phyloP scores from a whole-genome alignment of 2,797 vertebrate species.

The Channallabes apus region DNA sequence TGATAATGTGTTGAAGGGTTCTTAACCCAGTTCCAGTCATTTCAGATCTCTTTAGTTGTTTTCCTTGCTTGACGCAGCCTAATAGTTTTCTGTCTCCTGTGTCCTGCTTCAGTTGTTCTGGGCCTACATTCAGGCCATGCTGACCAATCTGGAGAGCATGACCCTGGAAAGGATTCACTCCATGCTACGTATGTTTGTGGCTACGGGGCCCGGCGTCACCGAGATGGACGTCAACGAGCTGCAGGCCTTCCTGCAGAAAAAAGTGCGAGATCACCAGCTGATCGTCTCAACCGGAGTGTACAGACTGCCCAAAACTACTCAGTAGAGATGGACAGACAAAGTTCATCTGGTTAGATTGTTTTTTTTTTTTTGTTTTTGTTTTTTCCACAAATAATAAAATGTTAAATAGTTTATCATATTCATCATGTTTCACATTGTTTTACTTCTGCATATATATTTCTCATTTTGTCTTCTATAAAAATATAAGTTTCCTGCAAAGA shows the following conservation, averaged over 20 bases:
- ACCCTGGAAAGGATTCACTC: constrained; percentile 95
- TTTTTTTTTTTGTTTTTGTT: background rate
- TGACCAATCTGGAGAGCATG: constrained; percentile 97
- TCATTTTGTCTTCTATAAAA: background rate
- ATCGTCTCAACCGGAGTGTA: constrained; percentile 85
- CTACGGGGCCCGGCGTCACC: constrained; percentile 88
- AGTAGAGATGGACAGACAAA: constrained; percentile 30
- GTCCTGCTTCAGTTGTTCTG: constrained; percentile 84
- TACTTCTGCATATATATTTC: background rate
- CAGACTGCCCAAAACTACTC: constrained; percentile 84
- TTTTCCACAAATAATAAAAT: constrained; percentile 42
- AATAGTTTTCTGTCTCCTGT: background rate
- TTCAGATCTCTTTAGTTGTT: too few relatives aligned
- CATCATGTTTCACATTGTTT: background rate
- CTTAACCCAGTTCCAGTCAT: too few relatives aligned
- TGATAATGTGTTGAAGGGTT: too few relatives aligned
- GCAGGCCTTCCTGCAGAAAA: constrained; percentile 92
- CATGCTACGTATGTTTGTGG: constrained; percentile 97
- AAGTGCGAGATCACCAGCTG: constrained; percentile 92
- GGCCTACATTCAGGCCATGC: constrained; percentile 98
- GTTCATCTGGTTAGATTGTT: background rate
- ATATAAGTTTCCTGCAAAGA: background rate
- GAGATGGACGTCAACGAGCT: constrained; percentile 96
- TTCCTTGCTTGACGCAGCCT: too few relatives aligned
- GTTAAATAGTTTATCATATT: background rate